A percentile compares a stretch with the other conserved stretches of the same genome.
These are phyloP conservation scores for Motacilla tschutschensis DNA, from an alignment of 2,113 vertebrate genomes.

Conservation along the genomic window DNA sequence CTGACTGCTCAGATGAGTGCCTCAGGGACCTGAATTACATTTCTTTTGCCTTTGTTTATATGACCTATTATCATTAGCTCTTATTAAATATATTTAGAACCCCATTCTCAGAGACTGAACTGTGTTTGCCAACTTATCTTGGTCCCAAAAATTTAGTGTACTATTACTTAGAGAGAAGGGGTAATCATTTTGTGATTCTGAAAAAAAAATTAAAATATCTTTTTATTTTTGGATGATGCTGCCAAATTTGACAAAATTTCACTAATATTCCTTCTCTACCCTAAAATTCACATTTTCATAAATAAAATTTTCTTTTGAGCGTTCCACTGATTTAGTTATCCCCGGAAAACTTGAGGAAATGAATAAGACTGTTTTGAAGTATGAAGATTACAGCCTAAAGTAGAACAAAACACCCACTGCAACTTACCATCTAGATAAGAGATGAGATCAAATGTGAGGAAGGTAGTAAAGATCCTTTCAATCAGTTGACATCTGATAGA, in stretches of 20 bases:
- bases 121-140: not conserved
- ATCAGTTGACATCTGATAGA: not conserved
- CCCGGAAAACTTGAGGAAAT: not conserved
- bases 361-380: not conserved
- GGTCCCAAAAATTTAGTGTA: rapidly evolving
- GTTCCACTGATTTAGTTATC: not conserved
- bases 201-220: not conserved
- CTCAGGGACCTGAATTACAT: not conserved
- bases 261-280: not conserved
- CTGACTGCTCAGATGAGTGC: not conserved
- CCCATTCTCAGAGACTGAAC: not conserved
- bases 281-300: not conserved
- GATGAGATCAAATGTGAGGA: not conserved
- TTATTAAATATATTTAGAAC: not conserved
- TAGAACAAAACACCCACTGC: not conserved
- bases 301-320: not conserved
- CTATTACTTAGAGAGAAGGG: rapidly evolving
- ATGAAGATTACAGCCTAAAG: not conserved
- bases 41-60: not conserved
- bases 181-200: not conserved
- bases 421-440: not conserved
- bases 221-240: not conserved
- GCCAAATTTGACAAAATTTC: not conserved
- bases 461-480: not conserved
- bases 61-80: not conserved